Evolutionary conservation across 2,113 vertebrate genomes (phyloP), one percentile per base, ranked within the genome.

Genomic region (Glaucidium brasilianum): DNA sequence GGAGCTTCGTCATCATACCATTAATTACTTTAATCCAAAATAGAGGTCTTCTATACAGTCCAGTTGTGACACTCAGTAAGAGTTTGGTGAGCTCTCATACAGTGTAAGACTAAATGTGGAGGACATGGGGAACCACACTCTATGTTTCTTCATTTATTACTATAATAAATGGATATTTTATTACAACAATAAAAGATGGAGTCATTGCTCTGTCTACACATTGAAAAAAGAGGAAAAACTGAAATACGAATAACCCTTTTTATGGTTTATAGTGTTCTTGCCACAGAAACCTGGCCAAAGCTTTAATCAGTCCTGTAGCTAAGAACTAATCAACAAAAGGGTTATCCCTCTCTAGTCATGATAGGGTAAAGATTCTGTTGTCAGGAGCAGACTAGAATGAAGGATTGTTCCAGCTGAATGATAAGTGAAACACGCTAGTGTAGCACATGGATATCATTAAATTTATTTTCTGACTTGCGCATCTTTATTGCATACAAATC

Each of bases 371-470:
- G n/a, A 56, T 83, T 14, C 23, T 67, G 32, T 59, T 71, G 34
- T 68, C 30, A 49, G 25, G 21, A 80, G 10, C 30, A 29, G 18
- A 32, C 49, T 79, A 6, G 80, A 83, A 39, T 25, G 22, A 83
- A 7, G 1, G 7, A 17, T 41, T 67, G 11, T 13, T 77, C 52
- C 41, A 52, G 26, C 14, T 71, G 52, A 88, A 75, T n/a, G 30
- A 2, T 25, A 78, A 34, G 14, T 26, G 25, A 47, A 13, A n/a
- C 0, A 3, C 0, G 5, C 17, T 43, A 12, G 10, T 21, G 14
- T 39, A 71, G 30, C 7, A 43, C 35, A 27, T 3, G 4, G 23
- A 15, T 60, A 12, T 34, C 4, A 32, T 84, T 64, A 30, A 92
- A 73, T 32, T 53, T 3, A 11, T 27, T 47, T 21, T 67, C n/a